A percentile compares a stretch with the other conserved stretches of the same genome.
Evolutionary conservation across 37 sponge, comb jelly and placozoan genomes (phyloP).

Genomic region (Axinella damicornis): DNA sequence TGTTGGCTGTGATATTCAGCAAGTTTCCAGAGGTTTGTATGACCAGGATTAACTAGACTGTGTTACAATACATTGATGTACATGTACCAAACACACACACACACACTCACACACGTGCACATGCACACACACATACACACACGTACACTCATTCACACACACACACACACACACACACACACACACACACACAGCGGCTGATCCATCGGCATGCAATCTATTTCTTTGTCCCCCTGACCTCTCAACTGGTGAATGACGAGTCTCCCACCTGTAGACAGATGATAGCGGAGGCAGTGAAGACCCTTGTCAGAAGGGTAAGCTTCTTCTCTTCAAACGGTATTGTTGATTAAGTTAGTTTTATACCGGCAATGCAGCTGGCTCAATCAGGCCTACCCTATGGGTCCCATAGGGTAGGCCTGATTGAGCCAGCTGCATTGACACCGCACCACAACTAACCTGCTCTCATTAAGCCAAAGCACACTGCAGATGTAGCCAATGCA

Average conservation of each 20-base stretch:
- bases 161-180: neutral
- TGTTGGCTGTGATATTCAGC: slow-evolving; percentile 56
- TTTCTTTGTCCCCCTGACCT: slow-evolving; percentile 82
- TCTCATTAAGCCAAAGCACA: too few relatives aligned
- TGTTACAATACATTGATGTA: neutral
- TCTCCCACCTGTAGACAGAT: slow-evolving; percentile 67
- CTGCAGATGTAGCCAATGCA: too few relatives aligned
- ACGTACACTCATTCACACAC: slow-evolving; percentile 21
- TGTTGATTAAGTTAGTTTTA: too few relatives aligned
- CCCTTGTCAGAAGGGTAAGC: slow-evolving; percentile 65
- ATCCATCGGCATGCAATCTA: slow-evolving; percentile 58
- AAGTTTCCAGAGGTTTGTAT: slow-evolving; percentile 76
- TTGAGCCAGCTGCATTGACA: too few relatives aligned
- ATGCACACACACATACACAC: neutral
- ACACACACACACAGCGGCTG: neutral
- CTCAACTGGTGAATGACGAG: slow-evolving; percentile 85
- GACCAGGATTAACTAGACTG: neutral
- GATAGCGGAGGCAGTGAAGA: slow-evolving; percentile 61
- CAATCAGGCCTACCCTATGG: too few relatives aligned
- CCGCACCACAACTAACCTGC: too few relatives aligned
- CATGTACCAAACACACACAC: neutral
- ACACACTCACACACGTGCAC: neutral
- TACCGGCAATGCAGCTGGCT: too few relatives aligned
- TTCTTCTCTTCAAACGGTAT: too few relatives aligned
- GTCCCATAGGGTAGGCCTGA: too few relatives aligned